Evolutionary conservation across 1,140 invertebrate genomes (phyloP).

Genomic region (Papilio aristodemus): DNA sequence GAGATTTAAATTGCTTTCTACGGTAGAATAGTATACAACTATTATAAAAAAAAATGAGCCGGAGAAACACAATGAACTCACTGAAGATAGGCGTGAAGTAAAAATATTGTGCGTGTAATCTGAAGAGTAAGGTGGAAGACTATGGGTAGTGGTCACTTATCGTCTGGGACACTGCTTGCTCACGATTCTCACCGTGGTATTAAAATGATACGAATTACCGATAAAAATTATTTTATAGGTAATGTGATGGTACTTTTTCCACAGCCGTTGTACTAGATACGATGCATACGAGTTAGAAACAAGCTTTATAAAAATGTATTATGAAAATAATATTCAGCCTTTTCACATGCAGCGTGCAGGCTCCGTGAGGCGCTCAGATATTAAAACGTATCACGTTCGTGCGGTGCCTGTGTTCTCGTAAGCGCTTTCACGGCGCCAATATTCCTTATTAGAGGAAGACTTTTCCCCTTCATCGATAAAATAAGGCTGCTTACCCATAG

Average conservation of each 20-base stretch:
- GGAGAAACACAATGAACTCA: too few relatives aligned
- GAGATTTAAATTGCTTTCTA: background rate
- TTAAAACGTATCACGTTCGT: conserved; percentile 26
- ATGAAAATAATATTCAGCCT: conserved; percentile 15
- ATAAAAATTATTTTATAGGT: too few relatives aligned
- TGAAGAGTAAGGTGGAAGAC: too few relatives aligned
- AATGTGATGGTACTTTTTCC: background rate
- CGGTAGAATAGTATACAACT: too few relatives aligned
- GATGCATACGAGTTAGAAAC: background rate
- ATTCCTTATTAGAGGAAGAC: conserved; percentile 30
- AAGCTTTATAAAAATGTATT: conserved; percentile 5
- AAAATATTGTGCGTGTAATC: too few relatives aligned
- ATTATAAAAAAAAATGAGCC: too few relatives aligned
- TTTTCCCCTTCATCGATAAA: conserved; percentile 31
- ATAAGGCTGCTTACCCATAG: conserved; percentile 2
- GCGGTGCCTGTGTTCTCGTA: conserved; percentile 17
- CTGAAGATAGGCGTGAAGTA: too few relatives aligned
- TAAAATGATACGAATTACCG: too few relatives aligned
- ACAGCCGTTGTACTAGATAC: background rate
- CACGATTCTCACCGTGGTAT: too few relatives aligned
- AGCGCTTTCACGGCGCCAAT: conserved; percentile 25
- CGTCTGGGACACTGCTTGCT: too few relatives aligned
- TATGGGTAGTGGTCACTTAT: too few relatives aligned
- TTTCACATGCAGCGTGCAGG: conserved; percentile 14
- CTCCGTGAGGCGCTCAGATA: background rate